Conservation (phyloP, 2,113 vertebrate genomes). For the Mustela lutreola region DNA sequence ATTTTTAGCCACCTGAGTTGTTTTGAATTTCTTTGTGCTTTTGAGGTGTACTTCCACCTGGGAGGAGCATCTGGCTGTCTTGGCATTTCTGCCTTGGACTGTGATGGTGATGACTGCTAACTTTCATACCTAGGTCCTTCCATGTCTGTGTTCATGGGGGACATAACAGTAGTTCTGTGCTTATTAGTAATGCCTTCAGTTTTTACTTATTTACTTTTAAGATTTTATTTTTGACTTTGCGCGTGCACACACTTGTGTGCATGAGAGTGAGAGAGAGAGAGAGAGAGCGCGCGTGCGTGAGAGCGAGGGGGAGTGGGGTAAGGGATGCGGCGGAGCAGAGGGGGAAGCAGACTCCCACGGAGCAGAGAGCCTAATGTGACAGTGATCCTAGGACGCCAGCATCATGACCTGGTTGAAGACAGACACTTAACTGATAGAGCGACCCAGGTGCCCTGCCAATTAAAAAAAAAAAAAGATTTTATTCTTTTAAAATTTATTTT, state of each 20-base stretch:
- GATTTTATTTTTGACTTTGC: neutral
- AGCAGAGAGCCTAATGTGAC: no score
- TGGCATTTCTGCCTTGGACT: constrained; percentile 18
- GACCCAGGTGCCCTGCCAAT: neutral
- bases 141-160: neutral
- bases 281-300: no score
- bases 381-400: neutral
- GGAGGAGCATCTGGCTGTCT: constrained; percentile 32
- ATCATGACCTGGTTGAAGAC: neutral
- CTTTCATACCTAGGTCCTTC: neutral
- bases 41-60: neutral
- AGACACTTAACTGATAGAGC: neutral
- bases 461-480: neutral
- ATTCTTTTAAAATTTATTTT: neutral
- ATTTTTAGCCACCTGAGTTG: neutral
- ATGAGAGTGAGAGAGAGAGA: no score
- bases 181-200: neutral
- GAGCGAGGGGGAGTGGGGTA: no score
- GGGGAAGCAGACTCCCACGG: no score
- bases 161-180: neutral
- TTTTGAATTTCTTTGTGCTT: neutral
- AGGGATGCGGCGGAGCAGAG: no score
- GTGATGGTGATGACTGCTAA: neutral
- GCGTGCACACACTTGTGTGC: no score
- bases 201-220: neutral